Evolutionary conservation across 2,888 invertebrate genomes (phyloP), one percentile per base, ranked within the genome.

Genomic region (Pristionchus arcanus): DNA sequence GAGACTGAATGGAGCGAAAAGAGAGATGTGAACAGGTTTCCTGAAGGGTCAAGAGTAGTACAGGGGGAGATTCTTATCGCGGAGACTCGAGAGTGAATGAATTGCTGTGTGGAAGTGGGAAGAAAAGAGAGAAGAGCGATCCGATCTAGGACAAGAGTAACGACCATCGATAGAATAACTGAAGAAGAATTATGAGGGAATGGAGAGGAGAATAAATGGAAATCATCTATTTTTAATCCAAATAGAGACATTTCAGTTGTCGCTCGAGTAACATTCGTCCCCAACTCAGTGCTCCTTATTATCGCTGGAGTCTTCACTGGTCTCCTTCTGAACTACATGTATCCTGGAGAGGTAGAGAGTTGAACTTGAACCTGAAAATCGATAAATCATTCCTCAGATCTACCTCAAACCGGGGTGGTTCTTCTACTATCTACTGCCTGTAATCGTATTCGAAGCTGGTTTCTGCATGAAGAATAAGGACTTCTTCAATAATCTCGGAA

Each of bases 401-500:
- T 89, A 89, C 66, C 89, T 89, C n/a, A 89, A 89, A 55, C 89
- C 89, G 0, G 21, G 28, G 25, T 83, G 81, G 89, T 98, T 98
- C 96, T 98, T 98, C 96, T 97, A 98, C 92, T 98, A 98, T 96
- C 98, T 98, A 97, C 96, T 98, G 94, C 98, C 98, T 77, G 98
- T 98, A 71, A 98, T 98, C 94, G 98, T 98, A 93, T 96, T 98
- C 95, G 98, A 98, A 95, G 98, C 98, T 13, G 98, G 98, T 19
- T 98, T 98, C 96, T 98, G 98, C 96, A 98, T 98, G 98, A 98
- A 98, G 53, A 98, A 98, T 96, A 96, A 98, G 94, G 96, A 98
- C 94, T 98, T 98, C 96, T 98, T 98, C 95, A 81, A 98, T 95
- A 98, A 98, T 95, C 96, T 98, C 92, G 98, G 98, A 94, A 98